Percentiles rank a stretch among this genome's conserved stretches.
phyloP scores from a whole-genome alignment of 2,888 invertebrate genomes.

The Oxystoma pomonae region DNA sequence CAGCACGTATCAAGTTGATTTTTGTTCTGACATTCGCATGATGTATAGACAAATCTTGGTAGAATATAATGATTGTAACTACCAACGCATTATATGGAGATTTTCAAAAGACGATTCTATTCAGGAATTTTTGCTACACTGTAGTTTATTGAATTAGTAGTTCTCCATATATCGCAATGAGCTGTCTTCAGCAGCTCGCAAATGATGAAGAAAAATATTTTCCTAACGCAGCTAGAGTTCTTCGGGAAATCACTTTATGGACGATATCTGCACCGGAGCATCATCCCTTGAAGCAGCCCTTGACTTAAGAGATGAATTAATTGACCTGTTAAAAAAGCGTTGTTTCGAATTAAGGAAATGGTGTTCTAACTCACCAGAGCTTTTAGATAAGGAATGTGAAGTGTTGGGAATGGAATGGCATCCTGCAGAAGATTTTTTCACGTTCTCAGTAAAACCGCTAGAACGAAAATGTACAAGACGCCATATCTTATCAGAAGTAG shows the following conservation, averaged over 20 bases:
- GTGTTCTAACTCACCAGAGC: neutral
- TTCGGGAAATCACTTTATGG: neutral
- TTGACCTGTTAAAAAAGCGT: neutral
- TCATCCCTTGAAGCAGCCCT: neutral
- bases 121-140: neutral
- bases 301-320: neutral
- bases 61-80: neutral
- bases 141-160: neutral
- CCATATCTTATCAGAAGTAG: neutral
- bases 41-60: neutral
- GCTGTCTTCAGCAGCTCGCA: neutral
- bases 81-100: neutral
- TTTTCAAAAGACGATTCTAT: neutral
- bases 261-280: neutral
- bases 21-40: neutral
- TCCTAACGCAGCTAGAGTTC: neutral
- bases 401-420: neutral
- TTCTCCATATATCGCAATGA: neutral
- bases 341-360: neutral
- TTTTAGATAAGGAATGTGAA: neutral
- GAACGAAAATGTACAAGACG: neutral
- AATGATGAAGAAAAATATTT: neutral
- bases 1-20: neutral
- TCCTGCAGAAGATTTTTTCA: neutral
- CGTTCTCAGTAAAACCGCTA: neutral